Conservation (phyloP, 2,888 invertebrate species). For the Rotaria sp. region DNA sequence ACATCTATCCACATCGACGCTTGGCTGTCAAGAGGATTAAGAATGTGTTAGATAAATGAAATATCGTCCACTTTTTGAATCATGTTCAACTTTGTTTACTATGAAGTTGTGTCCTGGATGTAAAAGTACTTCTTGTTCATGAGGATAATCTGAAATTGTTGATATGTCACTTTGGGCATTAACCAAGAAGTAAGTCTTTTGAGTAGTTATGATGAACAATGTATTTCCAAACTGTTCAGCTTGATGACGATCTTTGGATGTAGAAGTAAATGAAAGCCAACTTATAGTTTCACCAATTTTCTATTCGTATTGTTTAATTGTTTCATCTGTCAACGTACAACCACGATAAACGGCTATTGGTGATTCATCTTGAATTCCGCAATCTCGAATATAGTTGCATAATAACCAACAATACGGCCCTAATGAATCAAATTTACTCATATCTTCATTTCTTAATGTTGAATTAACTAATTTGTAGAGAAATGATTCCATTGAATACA, state of each 20-base stretch:
- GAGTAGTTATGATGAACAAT: neutral
- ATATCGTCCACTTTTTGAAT: neutral
- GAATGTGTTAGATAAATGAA: neutral
- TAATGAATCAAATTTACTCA: neutral
- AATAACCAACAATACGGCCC: neutral
- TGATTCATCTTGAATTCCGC: fast-evolving
- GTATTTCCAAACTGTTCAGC: neutral
- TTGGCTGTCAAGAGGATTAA: too few species aligned
- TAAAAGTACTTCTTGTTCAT: neutral
- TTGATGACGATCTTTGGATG: neutral
- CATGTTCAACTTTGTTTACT: neutral
- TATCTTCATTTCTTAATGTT: neutral
- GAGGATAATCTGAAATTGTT: neutral
- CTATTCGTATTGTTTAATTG: neutral
- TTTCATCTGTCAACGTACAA: neutral
- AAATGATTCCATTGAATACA: too few species aligned
- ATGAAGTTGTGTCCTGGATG: neutral
- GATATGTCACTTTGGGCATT: neutral
- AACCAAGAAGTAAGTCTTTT: neutral
- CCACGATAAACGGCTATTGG: neutral
- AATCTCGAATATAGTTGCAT: neutral
- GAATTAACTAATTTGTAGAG: too few species aligned
- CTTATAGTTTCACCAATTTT: fast-evolving
- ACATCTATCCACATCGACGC: too few species aligned
- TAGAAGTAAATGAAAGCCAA: neutral